Evolutionary conservation across 2,888 invertebrate genomes (phyloP), one percentile per base, ranked within the genome.

Genomic region (Phrixothrix hirtus): DNA sequence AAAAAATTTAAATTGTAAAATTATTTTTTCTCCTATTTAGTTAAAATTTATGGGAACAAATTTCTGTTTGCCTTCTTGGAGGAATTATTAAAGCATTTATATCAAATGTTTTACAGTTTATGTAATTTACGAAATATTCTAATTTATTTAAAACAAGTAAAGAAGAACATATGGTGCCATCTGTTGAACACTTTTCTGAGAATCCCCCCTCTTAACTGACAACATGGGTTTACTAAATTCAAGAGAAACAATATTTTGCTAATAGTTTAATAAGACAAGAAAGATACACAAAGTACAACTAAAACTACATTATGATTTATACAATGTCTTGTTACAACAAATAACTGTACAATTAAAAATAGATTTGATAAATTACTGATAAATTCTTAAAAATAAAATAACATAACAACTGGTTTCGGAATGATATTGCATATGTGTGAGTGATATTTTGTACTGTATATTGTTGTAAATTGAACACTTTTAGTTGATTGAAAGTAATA

Each of bases 301-400:
- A 43, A 43, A 43, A 32, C 48, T 48, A 48, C 48, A 35, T 41
- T 48, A 48, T 48, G 48, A 48, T 48, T 48, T 48, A 48, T 48
- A 48, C 48, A 48, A 48, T 48, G 48, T 30, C 32, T 38, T 29
- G 4, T 43, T 53, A 44, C 45, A 46, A 48, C 44, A 49, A 42
- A 45, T 39, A 48, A 31, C 37, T 43, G 47, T 42, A 47, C 46
- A 52, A 30, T 56, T 49, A 16, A 41, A 47, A 49, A 29, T 2
- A 21, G 36, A 34, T 10, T 26, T 39, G 13, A 21, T 48, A 41
- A 7, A 34, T 27, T 30, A 35, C 37, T 41, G 27, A 39, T 15
- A 32, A 27, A 14, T 17, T 32, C 39, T 48, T 48, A 32, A 48
- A 48, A 32, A 48, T 35, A 25, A 31, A 21, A 15, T 42, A 49